Base-by-base conservation (phyloP, 92 coral and sea anemone genomes). In the Plumapathes pennacea region DNA sequence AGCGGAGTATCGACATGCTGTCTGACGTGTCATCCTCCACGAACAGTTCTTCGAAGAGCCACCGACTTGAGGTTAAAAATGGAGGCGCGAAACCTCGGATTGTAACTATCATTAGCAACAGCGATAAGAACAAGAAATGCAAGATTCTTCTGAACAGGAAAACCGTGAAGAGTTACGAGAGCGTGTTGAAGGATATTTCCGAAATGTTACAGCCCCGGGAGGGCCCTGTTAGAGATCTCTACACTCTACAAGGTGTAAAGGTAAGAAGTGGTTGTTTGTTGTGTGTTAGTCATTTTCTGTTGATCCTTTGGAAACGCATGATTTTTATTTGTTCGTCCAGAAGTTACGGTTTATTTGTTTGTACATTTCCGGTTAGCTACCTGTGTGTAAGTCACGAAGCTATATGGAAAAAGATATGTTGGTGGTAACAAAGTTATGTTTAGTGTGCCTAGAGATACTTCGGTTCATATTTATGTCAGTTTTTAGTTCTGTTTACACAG, bases 131-230 rank as follows among this genome's bases (percentile, higher is more conserved):
- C 42, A 42, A 64, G 34, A 87, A 87, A 42, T 77, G 83, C 32
- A 87, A 83, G 45, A 70, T 87, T 32, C 45, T 83, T 39, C 62
- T 87, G 25, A 82, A 87, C 74, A 77, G 85, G 26, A 87, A 78
- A 67, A 87, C 96, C 14, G 62, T 71, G 0, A 87, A 83, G 37
- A 87, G 77, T 37, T 87, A 47, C 39, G 90, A 87, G 30, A 80
- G 77, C 24, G 80, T 87, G 5, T 41, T 87, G 36, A 62, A 51
- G n/a, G 96, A 87, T 67, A 71, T 87, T 26, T 87, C 96, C 2
- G 96, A 87, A 36, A 87, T 87, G 89, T 24, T 87, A 71, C 78
- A 72, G 46, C 48, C 71, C 17, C 29, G 17, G 1, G 77, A 55
- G 15, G 60, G 38, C 3, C 59, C 76, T 11, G 89, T 87, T 10